Evolutionary conservation across 2,113 vertebrate species (phyloP), one percentile per base, ranked within the genome.

Genomic region (Eleginops maclovinus): DNA sequence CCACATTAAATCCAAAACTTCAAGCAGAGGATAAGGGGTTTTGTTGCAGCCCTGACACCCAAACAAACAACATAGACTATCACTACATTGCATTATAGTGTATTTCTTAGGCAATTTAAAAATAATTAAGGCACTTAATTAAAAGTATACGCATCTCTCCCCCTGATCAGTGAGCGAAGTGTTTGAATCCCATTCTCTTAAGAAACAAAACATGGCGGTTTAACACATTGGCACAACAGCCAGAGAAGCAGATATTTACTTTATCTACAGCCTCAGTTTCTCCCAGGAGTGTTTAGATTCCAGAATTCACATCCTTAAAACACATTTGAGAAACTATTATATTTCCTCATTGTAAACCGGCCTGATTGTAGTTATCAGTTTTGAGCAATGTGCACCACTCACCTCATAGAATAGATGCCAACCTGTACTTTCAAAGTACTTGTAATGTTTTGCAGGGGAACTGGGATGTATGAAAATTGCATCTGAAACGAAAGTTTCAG

Each of bases 51-150:
- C 19, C 24, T 28, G 31, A 73, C 14, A 55, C 28, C 44, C 1
- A 51, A 24, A 62, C 14, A 13, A 69, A 50, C 21, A 14, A 47
- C 13, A 31, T n/a, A 50, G 17, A 75, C 21, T 12, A 66, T 54
- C 17, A 19, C 28, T 41, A n/a, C 44, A 31, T 40, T 15, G 36
- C 26, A 47, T 47, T 2, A 60, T 11, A 16, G 6, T 41, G 15
- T 21, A 51, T 58, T 64, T 73, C 74, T 70, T 49, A 21, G 31
- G 46, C 55, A 19, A 24, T 51, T 36, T n/a, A 44, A 61, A 58
- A 81, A 75, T 47, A 79, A 84, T 53, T 51, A 77, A 89, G 79
- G 74, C 75, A 83, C 68, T 59, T 1, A 17, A n/a, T 13, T 21
- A 53, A 17, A 2, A 70, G 15, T 40, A 21, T 9, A 50, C 4